These are phyloP conservation scores for Drosophila nasuta DNA, from an alignment of 1,140 invertebrate genomes.

Conservation along the genomic window DNA sequence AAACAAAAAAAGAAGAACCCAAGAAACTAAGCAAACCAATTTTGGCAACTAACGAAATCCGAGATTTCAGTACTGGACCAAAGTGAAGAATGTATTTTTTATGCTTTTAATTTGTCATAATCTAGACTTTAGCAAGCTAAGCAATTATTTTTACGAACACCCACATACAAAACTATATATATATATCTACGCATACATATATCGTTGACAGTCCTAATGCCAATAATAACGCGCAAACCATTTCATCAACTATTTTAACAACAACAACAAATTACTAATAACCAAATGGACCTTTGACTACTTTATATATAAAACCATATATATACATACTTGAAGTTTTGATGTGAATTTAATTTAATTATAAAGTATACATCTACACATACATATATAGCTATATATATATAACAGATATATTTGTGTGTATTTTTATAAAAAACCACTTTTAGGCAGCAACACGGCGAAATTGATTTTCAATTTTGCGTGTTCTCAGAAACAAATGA, in stretches of 20 bases:
- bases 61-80: slow-evolving; percentile 82
- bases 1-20: slow-evolving; percentile 13
- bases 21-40: slow-evolving; percentile 29
- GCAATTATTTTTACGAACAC: slow-evolving; percentile 42
- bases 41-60: slow-evolving; percentile 77
- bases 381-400: slow-evolving; percentile 16
- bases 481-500: slow-evolving; percentile 17
- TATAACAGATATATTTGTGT: slow-evolving; percentile 36
- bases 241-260: slow-evolving; percentile 35
- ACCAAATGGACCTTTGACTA: slow-evolving; percentile 58
- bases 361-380: slow-evolving; percentile 15
- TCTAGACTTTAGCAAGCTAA: slow-evolving; percentile 38
- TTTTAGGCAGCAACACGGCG: not conserved
- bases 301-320: slow-evolving; percentile 13
- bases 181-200: slow-evolving; percentile 15
- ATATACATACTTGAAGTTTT: slow-evolving; percentile 54
- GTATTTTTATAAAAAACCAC: slow-evolving; percentile 50
- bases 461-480: slow-evolving; percentile 2
- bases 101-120: slow-evolving; percentile 76
- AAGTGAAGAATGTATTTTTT: slow-evolving; percentile 78
- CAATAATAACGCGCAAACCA: slow-evolving; percentile 28
- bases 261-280: slow-evolving; percentile 47
- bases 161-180: slow-evolving; percentile 50
- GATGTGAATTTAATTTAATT: slow-evolving; percentile 61
- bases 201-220: slow-evolving; percentile 32